phyloP scores from a whole-genome alignment of 64 coral and sea anemone species.

The Pocillopora verrucosa region DNA sequence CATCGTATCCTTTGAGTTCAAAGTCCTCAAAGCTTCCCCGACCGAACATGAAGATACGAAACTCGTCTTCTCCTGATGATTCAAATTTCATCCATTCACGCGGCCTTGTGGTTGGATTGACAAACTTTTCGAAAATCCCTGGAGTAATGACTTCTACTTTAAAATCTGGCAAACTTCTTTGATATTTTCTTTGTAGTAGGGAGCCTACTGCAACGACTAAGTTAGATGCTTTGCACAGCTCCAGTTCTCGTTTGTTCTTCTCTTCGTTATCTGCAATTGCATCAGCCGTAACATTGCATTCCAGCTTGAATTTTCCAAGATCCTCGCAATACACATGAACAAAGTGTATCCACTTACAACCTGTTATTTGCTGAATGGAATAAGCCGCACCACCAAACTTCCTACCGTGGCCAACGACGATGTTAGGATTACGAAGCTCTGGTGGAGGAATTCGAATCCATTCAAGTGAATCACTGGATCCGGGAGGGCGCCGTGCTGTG shows the following conservation, averaged over 20 bases:
- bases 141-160: slow-evolving; percentile 31
- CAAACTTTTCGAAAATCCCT: slow-evolving; percentile 20
- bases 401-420: slow-evolving; percentile 33
- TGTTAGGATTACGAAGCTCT: slow-evolving; percentile 12
- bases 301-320: too few species aligned
- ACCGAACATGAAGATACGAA: slow-evolving; percentile 26
- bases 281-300: background rate
- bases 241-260: slow-evolving; percentile 11
- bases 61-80: background rate
- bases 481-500: background rate
- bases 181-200: slow-evolving; percentile 21
- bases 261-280: slow-evolving; percentile 13
- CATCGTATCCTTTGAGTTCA: slow-evolving; percentile 20
- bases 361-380: background rate
- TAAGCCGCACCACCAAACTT: slow-evolving; percentile 38
- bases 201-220: slow-evolving; percentile 22
- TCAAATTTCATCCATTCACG: too few species aligned
- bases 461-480: background rate
- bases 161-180: background rate
- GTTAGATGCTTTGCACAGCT: slow-evolving; percentile 17
- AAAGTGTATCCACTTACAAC: slow-evolving; percentile 47
- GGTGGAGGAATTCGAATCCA: background rate
- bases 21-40: slow-evolving; percentile 7
- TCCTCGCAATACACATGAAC: background rate
- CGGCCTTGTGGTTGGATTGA: background rate